Evolutionary conservation across 2,888 invertebrate genomes (phyloP).

Genomic region (Drosophila pseudotakahashii): DNA sequence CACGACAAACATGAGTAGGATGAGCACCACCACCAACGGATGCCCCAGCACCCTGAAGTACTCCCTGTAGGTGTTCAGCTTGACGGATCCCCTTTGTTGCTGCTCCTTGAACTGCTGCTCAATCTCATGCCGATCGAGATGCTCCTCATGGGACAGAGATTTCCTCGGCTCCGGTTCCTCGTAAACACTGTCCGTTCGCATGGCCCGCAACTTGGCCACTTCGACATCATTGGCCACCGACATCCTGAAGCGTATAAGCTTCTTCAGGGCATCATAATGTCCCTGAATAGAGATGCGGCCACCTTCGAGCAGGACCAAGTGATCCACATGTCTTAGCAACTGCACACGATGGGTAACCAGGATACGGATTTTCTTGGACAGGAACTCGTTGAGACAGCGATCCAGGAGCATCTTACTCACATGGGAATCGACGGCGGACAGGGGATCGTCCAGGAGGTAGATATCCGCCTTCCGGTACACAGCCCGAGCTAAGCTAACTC

Average conservation of each 20-base stretch:
- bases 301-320: slow-evolving; percentile 86
- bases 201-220: slow-evolving; percentile 60
- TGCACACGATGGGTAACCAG: slow-evolving; percentile 90
- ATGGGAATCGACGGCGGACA: slow-evolving; percentile 91
- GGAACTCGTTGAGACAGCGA: slow-evolving; percentile 87
- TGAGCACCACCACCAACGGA: slow-evolving; percentile 61
- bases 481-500: slow-evolving; percentile 90
- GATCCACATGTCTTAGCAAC: slow-evolving; percentile 86
- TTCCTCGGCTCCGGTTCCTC: slow-evolving; percentile 55
- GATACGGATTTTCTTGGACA: slow-evolving; percentile 88
- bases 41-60: slow-evolving; percentile 86
- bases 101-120: slow-evolving; percentile 85
- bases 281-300: slow-evolving; percentile 82
- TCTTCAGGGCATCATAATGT: slow-evolving; percentile 84
- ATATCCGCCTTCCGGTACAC: slow-evolving; percentile 90
- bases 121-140: slow-evolving; percentile 66
- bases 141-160: slow-evolving; percentile 85
- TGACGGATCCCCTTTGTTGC: slow-evolving; percentile 87
- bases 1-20: slow-evolving; percentile 85
- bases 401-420: slow-evolving; percentile 90
- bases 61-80: slow-evolving; percentile 86
- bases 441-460: slow-evolving; percentile 91
- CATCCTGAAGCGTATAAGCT: slow-evolving; percentile 85
- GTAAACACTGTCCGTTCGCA: slow-evolving; percentile 74
- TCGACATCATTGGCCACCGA: slow-evolving; percentile 76